Base-by-base conservation (phyloP, 2,888 invertebrate species). In the Pristionchus japonicus region DNA sequence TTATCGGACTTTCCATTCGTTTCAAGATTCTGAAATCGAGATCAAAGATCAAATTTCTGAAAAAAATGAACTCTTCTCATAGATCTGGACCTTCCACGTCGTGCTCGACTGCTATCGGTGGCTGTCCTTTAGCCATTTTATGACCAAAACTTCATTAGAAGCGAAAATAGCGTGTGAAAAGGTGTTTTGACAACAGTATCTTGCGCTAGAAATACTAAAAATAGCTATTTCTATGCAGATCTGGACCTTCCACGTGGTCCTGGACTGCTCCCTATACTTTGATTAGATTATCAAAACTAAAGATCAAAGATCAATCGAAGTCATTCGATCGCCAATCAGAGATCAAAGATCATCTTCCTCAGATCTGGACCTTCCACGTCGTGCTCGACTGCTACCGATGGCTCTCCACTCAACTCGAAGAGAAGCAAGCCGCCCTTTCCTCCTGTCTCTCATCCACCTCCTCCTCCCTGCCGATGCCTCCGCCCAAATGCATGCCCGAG, bases 41-140 rank as follows among this genome's bases (percentile, higher is more conserved):
- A 70, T 70, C 67, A 70, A 70, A 70, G 67, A 70, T 70, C 67
- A 70, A 34, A 3, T 20, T 31, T 70, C 67, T 37, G 37, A 34
- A 37, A 70, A 1, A 34, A 15, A 57, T 13, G 52, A 15, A 13
- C 43, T 9, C 6, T 11, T 43, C n/a, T 15, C 64, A 13, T 77
- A 87, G 87, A 87, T 87, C 77, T 87, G 87, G 87, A 64, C 64
- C 1, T 77, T 87, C 40, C 52, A 87, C 57, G 77, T 87, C n/a
- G 57, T 87, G 7, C 57, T 87, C 37, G 87, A 87, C 57, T 87
- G 87, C 43, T 87, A 87, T 57, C 87, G 87, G n/a, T 87, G 87
- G 87, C 27, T 87, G 0, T 43, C 86, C n/a, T n/a, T n/a, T n/a
- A n/a, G n/a, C n/a, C n/a, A n/a, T n/a, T n/a, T n/a, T n/a, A n/a